Conservation (phyloP, 2,888 invertebrate species). For the Sesamia inferens region DNA sequence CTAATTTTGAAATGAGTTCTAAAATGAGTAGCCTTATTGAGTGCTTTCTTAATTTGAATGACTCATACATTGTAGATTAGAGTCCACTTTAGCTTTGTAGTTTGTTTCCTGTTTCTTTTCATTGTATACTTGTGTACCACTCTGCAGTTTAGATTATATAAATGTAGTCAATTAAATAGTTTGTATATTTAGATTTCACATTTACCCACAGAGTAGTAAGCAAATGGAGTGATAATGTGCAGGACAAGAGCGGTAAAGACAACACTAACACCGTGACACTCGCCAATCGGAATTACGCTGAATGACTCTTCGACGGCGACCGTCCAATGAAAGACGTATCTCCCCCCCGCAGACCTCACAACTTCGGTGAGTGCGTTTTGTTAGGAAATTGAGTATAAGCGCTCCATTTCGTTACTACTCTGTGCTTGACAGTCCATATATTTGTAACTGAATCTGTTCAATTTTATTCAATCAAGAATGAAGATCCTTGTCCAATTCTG, state of each 20-base stretch:
- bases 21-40: constrained; percentile 12
- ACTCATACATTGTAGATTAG: constrained; percentile 32
- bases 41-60: constrained; percentile 26
- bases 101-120: constrained; percentile 36
- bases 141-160: constrained; percentile 23
- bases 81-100: constrained; percentile 32
- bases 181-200: constrained; percentile 51
- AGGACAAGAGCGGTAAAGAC: constrained; percentile 49
- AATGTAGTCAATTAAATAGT: constrained; percentile 43
- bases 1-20: constrained; percentile 7
- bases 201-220: constrained; percentile 61
- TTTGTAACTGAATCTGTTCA: constrained; percentile 13
- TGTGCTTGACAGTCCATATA: constrained; percentile 17
- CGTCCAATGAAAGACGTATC: constrained; percentile 52
- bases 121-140: constrained; percentile 2
- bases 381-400: constrained; percentile 35
- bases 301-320: constrained; percentile 40
- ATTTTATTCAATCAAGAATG: constrained; percentile 14
- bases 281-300: constrained; percentile 38
- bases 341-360: constrained; percentile 51
- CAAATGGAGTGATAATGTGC: constrained; percentile 59
- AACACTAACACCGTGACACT: constrained; percentile 38
- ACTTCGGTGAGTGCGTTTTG: constrained; percentile 55
- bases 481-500: constrained; percentile 6
- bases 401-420: constrained; percentile 58